phyloP scores from a whole-genome alignment of 2,797 vertebrate genomes.

The Semaprochilodus insignis region DNA sequence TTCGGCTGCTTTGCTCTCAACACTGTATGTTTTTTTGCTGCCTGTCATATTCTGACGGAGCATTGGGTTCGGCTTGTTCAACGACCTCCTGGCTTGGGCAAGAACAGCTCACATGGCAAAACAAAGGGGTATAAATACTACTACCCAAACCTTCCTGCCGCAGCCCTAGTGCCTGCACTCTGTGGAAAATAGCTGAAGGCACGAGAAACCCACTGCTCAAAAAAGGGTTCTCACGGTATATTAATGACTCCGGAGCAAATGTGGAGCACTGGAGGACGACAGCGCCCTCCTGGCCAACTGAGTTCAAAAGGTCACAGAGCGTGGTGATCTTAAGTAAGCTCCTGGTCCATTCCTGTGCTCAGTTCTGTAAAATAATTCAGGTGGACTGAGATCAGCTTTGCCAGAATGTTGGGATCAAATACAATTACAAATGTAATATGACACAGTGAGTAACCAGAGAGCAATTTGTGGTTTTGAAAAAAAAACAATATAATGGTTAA shows the following conservation, averaged over 20 bases:
- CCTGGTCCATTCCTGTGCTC: background rate
- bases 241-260: conserved; percentile 67
- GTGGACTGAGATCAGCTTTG: conserved; percentile 51
- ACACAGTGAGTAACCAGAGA: conserved; percentile 73
- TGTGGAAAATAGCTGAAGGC: conserved; percentile 73
- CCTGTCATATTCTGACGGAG: conserved; percentile 65
- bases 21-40: conserved; percentile 71
- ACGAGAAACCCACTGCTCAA: conserved; percentile 69
- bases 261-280: conserved; percentile 57
- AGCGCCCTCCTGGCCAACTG: conserved; percentile 42
- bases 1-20: conserved; percentile 61
- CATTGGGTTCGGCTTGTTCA: conserved; percentile 68
- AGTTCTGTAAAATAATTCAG: conserved; percentile 37
- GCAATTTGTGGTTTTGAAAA: conserved; percentile 75
- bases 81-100: conserved; percentile 67
- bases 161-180: conserved; percentile 60
- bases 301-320: conserved; percentile 64
- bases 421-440: conserved; percentile 60
- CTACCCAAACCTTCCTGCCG: conserved; percentile 65
- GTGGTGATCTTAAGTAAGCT: background rate
- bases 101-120: conserved; percentile 68
- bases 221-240: conserved; percentile 71
- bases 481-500: conserved; percentile 73
- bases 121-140: conserved; percentile 70
- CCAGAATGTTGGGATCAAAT: conserved; percentile 50